A percentile compares a stretch with the other conserved stretches of the same genome.
phyloP scores from a whole-genome alignment of 2,888 invertebrate species.

The Zootermopsis nevadensis region DNA sequence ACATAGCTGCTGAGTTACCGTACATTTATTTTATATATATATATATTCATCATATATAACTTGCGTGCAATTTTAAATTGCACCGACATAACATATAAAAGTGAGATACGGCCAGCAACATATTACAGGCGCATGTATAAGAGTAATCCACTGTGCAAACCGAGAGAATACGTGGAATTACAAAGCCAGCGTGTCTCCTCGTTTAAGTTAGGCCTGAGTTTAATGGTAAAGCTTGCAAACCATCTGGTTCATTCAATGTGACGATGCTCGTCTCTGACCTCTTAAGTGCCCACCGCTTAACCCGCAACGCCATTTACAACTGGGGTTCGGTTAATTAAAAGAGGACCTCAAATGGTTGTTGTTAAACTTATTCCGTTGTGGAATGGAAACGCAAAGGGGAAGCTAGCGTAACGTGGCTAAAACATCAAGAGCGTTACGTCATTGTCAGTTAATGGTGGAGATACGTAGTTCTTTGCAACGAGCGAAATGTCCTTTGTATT shows the following conservation, averaged over 20 bases:
- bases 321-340: not conserved
- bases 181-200: not conserved
- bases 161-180: not conserved
- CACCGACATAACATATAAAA: not conserved
- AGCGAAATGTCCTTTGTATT: too few species aligned
- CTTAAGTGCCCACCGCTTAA: not conserved
- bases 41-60: too few species aligned
- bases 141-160: not conserved
- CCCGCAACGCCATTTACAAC: not conserved
- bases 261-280: not conserved
- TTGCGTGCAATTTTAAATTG: not conserved
- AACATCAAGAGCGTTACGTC: too few species aligned
- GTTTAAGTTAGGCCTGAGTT: not conserved
- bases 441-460: too few species aligned
- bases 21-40: too few species aligned
- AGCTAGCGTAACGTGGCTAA: too few species aligned
- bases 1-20: too few species aligned
- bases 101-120: not conserved
- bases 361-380: too few species aligned
- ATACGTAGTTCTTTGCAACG: too few species aligned
- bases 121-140: not conserved
- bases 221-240: not conserved
- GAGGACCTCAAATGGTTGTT: not conserved
- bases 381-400: too few species aligned
- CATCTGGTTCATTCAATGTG: slow-evolving; percentile 1